Evolutionary conservation across 2,797 vertebrate genomes (phyloP).

Genomic region (Cichlasoma orientale): DNA sequence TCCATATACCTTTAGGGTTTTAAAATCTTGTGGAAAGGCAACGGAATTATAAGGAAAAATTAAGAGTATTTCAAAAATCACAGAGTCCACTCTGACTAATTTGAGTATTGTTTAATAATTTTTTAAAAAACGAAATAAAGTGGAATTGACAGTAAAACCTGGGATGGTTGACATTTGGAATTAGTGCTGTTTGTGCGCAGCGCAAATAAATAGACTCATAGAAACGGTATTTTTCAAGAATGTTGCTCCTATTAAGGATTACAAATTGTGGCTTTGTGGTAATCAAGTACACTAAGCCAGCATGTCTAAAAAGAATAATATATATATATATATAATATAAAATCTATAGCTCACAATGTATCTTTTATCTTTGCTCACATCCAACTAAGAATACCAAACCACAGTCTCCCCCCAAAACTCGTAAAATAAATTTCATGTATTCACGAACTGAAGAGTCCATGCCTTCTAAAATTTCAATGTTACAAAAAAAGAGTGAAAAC

Average conservation of each 20-base stretch:
- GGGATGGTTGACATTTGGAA: background rate
- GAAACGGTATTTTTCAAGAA: background rate
- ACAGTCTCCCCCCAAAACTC: background rate
- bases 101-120: background rate
- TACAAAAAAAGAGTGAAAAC: slow-evolving; percentile 13
- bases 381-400: background rate
- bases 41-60: background rate
- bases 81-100: background rate
- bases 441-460: background rate
- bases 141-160: background rate
- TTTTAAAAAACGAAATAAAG: background rate
- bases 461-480: background rate
- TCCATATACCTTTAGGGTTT: background rate
- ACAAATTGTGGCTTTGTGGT: too few species aligned
- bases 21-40: background rate
- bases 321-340: too few species aligned
- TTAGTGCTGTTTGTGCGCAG: background rate
- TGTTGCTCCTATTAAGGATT: too few species aligned
- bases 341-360: background rate
- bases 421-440: background rate
- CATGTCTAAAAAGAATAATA: background rate
- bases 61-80: background rate
- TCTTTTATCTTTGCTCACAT: background rate
- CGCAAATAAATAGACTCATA: background rate
- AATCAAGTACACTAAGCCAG: background rate